phyloP scores from a whole-genome alignment of 2,888 invertebrate genomes.

The Conus canariensis region DNA sequence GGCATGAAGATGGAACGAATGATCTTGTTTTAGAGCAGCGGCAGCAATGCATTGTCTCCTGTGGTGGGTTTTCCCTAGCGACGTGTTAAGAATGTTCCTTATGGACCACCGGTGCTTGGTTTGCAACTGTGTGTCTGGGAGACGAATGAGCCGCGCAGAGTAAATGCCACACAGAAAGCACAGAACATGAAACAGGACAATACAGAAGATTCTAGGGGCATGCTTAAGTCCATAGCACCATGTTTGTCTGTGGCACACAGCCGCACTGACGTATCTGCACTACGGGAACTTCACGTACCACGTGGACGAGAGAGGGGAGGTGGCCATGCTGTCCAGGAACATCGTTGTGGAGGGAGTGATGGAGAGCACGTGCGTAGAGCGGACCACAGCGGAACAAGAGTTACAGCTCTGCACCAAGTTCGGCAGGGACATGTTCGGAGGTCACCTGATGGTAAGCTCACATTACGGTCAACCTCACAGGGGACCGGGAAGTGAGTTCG shows the following conservation, averaged over 20 bases:
- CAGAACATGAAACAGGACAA: no score
- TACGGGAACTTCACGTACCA: slow-evolving; percentile 44
- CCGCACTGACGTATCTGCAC: slow-evolving; percentile 38
- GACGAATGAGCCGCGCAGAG: no score
- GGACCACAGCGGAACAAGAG: slow-evolving; percentile 40
- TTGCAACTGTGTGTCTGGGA: no score
- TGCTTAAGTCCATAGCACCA: no score
- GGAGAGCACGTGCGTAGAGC: slow-evolving; percentile 42
- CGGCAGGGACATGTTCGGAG: slow-evolving; percentile 42
- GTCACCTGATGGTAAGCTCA: slow-evolving; percentile 41
- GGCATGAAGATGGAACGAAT: no score
- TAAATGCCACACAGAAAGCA: no score
- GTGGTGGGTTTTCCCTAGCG: no score
- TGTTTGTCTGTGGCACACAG: slow-evolving; percentile 7
- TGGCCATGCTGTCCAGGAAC: slow-evolving; percentile 55
- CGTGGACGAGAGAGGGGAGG: slow-evolving; percentile 53
- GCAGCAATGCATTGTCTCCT: no score
- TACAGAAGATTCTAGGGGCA: no score
- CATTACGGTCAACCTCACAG: background rate
- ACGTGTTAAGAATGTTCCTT: no score
- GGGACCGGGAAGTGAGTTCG: background rate
- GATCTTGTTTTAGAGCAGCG: no score
- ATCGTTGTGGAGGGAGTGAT: slow-evolving; percentile 56
- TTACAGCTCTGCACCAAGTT: slow-evolving; percentile 31
- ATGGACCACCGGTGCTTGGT: no score